Evolutionary conservation across 2,797 vertebrate genomes (phyloP).

Genomic region (Discoglossus pictus): DNA sequence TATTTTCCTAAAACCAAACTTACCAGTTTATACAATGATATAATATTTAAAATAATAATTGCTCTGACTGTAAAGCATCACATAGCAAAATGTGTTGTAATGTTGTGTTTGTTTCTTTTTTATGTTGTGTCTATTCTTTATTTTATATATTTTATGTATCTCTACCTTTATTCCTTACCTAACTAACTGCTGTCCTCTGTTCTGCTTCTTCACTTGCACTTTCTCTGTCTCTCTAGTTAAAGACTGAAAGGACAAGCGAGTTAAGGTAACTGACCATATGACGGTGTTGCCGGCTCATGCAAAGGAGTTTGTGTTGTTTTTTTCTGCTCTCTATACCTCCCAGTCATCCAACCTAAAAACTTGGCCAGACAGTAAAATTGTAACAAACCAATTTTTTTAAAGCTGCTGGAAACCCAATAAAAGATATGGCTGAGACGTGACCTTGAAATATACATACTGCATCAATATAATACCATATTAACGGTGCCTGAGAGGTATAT

Average conservation of each 20-base stretch:
- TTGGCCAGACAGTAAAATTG: too few relatives aligned
- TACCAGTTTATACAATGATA: too few relatives aligned
- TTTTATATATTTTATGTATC: constrained; percentile 8
- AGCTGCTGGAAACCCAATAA: too few relatives aligned
- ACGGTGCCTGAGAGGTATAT: not conserved
- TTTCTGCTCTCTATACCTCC: constrained; percentile 34
- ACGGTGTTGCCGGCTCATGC: constrained; percentile 25
- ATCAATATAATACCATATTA: too few relatives aligned
- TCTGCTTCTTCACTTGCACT: constrained; percentile 62
- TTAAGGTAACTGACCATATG: constrained; percentile 81
- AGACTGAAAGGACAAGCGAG: constrained; percentile 89
- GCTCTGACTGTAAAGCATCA: constrained; percentile 63
- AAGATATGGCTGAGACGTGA: too few relatives aligned
- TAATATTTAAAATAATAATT: constrained; percentile 20
- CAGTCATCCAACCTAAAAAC: constrained; percentile 6
- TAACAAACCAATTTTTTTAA: too few relatives aligned
- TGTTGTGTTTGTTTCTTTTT: not conserved
- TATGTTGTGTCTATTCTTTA: constrained; percentile 15
- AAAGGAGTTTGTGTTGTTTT: constrained; percentile 51
- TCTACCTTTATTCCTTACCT: constrained; percentile 47
- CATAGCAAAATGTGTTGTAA: constrained; percentile 22
- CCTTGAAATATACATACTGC: too few relatives aligned
- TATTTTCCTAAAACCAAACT: too few relatives aligned
- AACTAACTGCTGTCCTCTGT: constrained; percentile 75
- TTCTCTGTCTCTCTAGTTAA: constrained; percentile 81